These are phyloP conservation scores for Notarius lentiginosus DNA, from an alignment of 2,113 vertebrate genomes.

Conservation along the genomic window DNA sequence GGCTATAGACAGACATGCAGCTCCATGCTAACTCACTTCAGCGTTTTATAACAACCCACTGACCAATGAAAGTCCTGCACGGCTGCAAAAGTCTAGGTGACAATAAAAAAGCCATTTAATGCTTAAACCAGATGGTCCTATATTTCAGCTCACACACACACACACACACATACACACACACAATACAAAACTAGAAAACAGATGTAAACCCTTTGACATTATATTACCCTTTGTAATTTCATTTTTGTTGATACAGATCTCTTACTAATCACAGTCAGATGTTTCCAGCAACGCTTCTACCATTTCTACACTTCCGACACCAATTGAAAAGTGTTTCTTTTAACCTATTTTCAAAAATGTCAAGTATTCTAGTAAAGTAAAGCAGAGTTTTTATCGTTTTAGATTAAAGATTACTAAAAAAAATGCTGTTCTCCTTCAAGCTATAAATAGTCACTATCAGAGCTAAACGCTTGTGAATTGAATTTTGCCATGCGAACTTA, in stretches of 20 bases:
- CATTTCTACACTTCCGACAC: not conserved
- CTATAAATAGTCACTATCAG: not conserved
- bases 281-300: not conserved
- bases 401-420: not conserved
- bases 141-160: not conserved
- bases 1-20: slow-evolving; percentile 31
- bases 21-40: slow-evolving; percentile 61
- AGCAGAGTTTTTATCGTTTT: not conserved
- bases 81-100: slow-evolving; percentile 66
- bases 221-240: not conserved
- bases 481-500: not conserved
- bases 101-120: slow-evolving; percentile 68
- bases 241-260: not conserved
- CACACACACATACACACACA: slow-evolving; percentile 1
- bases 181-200: slow-evolving; percentile 22
- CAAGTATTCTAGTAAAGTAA: not conserved
- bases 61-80: slow-evolving; percentile 62
- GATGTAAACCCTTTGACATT: slow-evolving; percentile 13
- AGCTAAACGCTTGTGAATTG: not conserved
- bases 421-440: not conserved
- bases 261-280: slow-evolving; percentile 17
- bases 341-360: not conserved
- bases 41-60: slow-evolving; percentile 68
- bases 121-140: slow-evolving; percentile 65
- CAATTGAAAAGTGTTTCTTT: not conserved